Evolutionary conservation across 2,113 vertebrate species (phyloP).

Genomic region (Leptosomus discolor): DNA sequence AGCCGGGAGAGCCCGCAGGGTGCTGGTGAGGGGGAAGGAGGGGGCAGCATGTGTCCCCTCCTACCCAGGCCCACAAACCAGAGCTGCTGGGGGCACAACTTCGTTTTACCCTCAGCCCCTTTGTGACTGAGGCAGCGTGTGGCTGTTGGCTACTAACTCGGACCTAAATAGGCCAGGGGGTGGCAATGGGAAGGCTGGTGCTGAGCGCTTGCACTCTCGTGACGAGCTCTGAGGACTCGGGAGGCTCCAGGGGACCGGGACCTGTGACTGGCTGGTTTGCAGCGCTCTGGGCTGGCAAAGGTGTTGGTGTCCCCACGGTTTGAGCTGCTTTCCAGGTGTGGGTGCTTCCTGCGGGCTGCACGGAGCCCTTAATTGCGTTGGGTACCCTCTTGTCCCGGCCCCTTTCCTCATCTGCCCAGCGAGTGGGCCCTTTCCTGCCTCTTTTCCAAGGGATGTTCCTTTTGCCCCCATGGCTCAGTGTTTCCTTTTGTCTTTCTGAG

Average conservation of each 20-base stretch:
- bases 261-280: not conserved
- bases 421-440: not conserved
- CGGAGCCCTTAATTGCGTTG: fast-evolving
- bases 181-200: not conserved
- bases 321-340: not conserved
- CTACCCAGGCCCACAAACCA: not conserved
- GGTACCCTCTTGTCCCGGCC: not conserved
- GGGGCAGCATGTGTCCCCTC: not conserved
- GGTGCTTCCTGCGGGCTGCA: not conserved
- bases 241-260: not conserved
- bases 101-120: not conserved
- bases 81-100: not conserved
- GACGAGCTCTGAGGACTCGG: not conserved
- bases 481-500: not conserved
- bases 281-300: not conserved
- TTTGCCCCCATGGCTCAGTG: not conserved
- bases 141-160: not conserved
- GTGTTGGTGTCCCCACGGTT: not conserved
- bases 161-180: fast-evolving
- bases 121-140: fast-evolving
- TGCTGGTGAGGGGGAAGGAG: not conserved
- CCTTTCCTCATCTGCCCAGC: not conserved
- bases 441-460: not conserved
- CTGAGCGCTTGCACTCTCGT: fast-evolving
- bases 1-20: not conserved